Conservation (phyloP, 2,888 invertebrate genomes). For the Macrophya alboannulata region DNA sequence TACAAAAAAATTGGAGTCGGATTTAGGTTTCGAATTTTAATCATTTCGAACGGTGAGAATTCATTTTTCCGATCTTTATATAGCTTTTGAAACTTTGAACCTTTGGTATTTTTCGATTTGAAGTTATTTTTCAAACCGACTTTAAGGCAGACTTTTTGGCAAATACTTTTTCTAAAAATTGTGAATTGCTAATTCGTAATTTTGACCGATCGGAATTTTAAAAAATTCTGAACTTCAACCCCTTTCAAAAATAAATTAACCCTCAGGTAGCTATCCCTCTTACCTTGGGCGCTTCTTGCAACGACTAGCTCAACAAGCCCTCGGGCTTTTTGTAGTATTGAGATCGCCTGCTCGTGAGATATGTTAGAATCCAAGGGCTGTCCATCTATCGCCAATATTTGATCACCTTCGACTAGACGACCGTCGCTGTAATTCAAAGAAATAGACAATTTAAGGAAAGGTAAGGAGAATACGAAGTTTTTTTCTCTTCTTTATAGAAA, state of each 20-base stretch:
- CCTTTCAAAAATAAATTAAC: background rate
- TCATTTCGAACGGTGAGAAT: too few species aligned
- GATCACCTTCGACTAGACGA: constrained; percentile 89
- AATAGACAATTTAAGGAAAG: background rate
- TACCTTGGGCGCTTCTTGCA: constrained; percentile 82
- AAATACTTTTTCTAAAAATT: too few species aligned
- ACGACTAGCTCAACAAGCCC: constrained; percentile 87
- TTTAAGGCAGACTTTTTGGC: too few species aligned
- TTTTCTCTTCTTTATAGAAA: background rate
- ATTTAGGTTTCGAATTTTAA: too few species aligned
- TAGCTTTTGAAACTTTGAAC: too few species aligned
- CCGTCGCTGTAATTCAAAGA: constrained; percentile 83
- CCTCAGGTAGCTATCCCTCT: background rate
- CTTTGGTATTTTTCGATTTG: too few species aligned
- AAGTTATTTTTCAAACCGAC: too few species aligned
- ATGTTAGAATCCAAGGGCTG: constrained; percentile 89
- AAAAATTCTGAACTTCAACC: background rate
- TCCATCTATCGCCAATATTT: constrained; percentile 92
- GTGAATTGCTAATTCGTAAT: too few species aligned
- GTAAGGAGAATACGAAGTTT: background rate
- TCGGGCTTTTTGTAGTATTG: constrained; percentile 88
- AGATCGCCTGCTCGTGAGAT: constrained; percentile 92
- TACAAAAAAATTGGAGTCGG: background rate
- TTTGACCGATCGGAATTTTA: background rate
- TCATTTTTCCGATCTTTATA: too few species aligned